Conservation (phyloP, 1,140 invertebrate species). For the Diorhabda sublineata region DNA sequence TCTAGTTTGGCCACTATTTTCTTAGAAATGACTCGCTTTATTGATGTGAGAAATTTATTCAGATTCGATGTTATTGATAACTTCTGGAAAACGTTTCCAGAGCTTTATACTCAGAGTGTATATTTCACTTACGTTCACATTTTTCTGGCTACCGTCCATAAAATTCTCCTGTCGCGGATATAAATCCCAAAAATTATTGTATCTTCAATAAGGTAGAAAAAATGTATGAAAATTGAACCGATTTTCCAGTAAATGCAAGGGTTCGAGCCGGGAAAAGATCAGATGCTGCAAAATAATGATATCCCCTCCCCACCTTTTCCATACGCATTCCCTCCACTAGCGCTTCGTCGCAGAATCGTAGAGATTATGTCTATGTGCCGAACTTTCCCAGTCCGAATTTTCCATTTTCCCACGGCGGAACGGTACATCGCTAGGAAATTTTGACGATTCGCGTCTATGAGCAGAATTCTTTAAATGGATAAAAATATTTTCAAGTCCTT, state of each 20-base stretch:
- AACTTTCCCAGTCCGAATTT: constrained; percentile 26
- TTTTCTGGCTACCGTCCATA: neutral
- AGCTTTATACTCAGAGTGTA: too few species aligned
- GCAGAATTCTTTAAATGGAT: too few species aligned
- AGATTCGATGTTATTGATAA: too few species aligned
- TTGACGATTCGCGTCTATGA: constrained; percentile 10
- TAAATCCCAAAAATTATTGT: neutral
- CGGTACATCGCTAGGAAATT: constrained; percentile 15
- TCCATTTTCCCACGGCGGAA: constrained; percentile 19
- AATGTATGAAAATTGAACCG: constrained; percentile 24
- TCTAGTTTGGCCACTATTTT: too few species aligned
- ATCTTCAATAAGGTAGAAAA: constrained; percentile 18
- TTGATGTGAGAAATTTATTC: too few species aligned
- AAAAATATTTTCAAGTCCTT: too few species aligned
- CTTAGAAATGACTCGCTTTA: too few species aligned
- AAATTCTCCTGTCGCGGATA: neutral
- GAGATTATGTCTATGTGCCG: constrained; percentile 6
- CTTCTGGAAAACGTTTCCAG: too few species aligned
- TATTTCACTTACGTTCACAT: neutral
- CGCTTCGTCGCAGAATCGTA: constrained; percentile 23
- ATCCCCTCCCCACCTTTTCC: constrained; percentile 27
- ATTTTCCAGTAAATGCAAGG: constrained; percentile 28
- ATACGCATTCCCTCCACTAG: constrained; percentile 25
- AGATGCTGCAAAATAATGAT: constrained; percentile 33
- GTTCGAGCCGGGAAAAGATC: constrained; percentile 30